Conservation (phyloP, 1,140 invertebrate genomes). For the Tribolium madens region DNA sequence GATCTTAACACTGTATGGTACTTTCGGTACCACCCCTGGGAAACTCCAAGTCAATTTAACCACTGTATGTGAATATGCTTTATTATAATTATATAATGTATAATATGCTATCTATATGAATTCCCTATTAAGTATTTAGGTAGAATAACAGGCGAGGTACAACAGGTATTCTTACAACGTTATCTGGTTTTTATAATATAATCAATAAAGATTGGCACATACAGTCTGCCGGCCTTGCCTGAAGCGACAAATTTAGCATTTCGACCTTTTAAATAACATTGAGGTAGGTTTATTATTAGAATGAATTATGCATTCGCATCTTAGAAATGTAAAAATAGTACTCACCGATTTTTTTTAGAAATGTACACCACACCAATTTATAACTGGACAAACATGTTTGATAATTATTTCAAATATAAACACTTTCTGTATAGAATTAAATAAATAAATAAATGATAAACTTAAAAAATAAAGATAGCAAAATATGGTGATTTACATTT, state of each 20-base stretch:
- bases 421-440: too few relatives aligned
- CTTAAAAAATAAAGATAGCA: background rate
- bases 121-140: too few relatives aligned
- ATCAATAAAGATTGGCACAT: slow-evolving; percentile 40
- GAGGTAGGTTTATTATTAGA: slow-evolving; percentile 19
- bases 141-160: background rate
- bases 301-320: background rate
- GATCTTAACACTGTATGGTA: too few relatives aligned
- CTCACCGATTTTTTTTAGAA: slow-evolving; percentile 12
- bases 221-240: slow-evolving; percentile 34
- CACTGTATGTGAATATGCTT: too few relatives aligned
- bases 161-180: background rate
- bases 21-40: too few relatives aligned
- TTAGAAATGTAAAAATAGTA: background rate
- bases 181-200: slow-evolving; percentile 31
- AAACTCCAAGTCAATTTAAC: too few relatives aligned
- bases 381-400: too few relatives aligned
- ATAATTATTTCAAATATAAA: too few relatives aligned
- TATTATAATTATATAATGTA: too few relatives aligned
- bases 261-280: slow-evolving; percentile 6
- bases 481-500: background rate
- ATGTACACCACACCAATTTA: background rate
- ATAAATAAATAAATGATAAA: too few relatives aligned
- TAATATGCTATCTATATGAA: too few relatives aligned
- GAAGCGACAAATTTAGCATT: slow-evolving; percentile 10